These are phyloP conservation scores for Podarcis lilfordi DNA, from an alignment of 2,797 vertebrate species.

Conservation along the genomic window DNA sequence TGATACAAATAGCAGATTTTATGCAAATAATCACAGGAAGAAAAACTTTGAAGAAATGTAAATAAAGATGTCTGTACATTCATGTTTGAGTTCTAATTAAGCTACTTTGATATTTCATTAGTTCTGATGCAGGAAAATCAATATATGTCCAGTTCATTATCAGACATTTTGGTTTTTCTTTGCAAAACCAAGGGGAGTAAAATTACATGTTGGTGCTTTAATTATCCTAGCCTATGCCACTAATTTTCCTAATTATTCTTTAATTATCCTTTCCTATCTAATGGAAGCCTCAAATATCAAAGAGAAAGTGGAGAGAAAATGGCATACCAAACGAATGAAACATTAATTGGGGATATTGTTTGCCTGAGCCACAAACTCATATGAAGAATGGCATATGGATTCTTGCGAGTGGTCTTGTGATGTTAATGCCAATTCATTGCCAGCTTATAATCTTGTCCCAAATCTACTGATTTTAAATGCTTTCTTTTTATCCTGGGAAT, in stretches of 20 bases:
- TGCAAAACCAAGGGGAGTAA: not conserved
- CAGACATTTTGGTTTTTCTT: not conserved
- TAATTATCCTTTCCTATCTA: not conserved
- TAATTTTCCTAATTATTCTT: not conserved
- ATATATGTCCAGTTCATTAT: not conserved
- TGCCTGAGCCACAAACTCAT: not conserved
- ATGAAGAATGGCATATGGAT: not conserved
- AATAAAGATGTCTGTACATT: not conserved
- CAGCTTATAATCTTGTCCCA: not conserved
- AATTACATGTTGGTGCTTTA: not conserved
- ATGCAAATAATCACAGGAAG: too few relatives aligned
- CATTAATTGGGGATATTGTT: not conserved
- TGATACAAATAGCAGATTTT: not conserved
- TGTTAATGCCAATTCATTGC: not conserved
- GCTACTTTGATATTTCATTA: not conserved
- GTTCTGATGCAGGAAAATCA: not conserved
- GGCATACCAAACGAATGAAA: not conserved
- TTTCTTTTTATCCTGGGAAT: not conserved
- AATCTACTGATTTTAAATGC: not conserved
- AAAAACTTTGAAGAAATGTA: not conserved
- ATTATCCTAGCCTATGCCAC: not conserved
- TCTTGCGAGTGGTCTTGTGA: not conserved
- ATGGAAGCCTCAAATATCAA: not conserved
- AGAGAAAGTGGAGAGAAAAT: not conserved
- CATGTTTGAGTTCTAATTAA: not conserved